Conservation (phyloP, 1,140 invertebrate species). For the Trichonephila clavata region DNA sequence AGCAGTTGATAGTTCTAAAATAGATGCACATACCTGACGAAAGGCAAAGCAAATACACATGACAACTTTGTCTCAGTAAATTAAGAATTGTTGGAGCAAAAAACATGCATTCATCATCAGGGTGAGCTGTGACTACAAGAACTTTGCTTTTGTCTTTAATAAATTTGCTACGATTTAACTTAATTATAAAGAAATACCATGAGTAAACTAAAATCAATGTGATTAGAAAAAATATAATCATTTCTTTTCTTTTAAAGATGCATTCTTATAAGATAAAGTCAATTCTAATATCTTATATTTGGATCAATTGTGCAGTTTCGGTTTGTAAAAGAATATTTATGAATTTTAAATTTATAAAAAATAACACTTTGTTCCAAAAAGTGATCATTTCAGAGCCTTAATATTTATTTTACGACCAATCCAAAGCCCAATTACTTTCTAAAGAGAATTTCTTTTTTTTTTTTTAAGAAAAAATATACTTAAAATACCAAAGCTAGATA, state of each 20-base stretch:
- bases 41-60: slow-evolving; percentile 92
- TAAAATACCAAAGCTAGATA: too few species aligned
- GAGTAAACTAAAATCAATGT: slow-evolving; percentile 14
- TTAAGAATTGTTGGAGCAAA: slow-evolving; percentile 94
- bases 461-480: too few species aligned
- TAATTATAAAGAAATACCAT: slow-evolving; percentile 2
- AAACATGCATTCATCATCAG: slow-evolving; percentile 99
- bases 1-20: too few species aligned
- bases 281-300: too few species aligned
- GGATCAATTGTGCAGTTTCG: too few species aligned
- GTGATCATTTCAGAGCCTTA: too few species aligned
- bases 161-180: background rate
- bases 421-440: too few species aligned
- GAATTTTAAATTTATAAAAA: too few species aligned
- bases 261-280: background rate
- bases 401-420: too few species aligned
- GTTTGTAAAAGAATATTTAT: too few species aligned
- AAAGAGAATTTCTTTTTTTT: too few species aligned
- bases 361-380: too few species aligned
- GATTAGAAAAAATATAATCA: background rate
- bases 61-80: slow-evolving; percentile 84
- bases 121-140: slow-evolving; percentile 94
- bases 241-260: background rate
- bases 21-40: slow-evolving; percentile 86
- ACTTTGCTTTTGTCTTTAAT: slow-evolving; percentile 80